These are phyloP conservation scores for Thunnus albacares DNA, from an alignment of 2,797 vertebrate species.

Conservation along the genomic window DNA sequence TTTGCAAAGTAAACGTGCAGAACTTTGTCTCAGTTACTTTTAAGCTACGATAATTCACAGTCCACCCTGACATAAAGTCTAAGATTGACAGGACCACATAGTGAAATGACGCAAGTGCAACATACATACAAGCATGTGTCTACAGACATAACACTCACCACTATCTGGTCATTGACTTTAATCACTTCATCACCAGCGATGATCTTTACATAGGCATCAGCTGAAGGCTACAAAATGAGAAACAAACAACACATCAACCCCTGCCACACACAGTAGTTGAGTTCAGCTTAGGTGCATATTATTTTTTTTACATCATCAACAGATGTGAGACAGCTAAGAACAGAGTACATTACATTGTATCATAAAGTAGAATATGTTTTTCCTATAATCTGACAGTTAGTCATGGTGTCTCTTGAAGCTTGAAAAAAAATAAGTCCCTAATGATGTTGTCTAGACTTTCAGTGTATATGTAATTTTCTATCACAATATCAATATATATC, in stretches of 20 bases:
- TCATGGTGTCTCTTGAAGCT: background rate
- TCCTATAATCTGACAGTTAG: background rate
- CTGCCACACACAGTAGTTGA: background rate
- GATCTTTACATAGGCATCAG: conserved; percentile 80
- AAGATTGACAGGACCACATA: background rate
- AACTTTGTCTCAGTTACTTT: background rate
- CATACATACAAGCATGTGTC: background rate
- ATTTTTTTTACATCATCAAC: background rate
- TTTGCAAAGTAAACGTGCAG: background rate
- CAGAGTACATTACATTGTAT: no score
- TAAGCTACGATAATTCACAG: background rate
- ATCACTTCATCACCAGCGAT: conserved; percentile 94
- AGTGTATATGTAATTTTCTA: background rate
- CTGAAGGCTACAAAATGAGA: conserved; percentile 79
- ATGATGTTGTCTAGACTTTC: background rate
- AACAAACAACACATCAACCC: background rate
- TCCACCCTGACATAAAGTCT: background rate
- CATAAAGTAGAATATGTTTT: no score
- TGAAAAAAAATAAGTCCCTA: background rate
- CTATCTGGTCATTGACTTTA: conserved; percentile 94
- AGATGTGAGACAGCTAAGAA: no score
- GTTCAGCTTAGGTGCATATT: background rate
- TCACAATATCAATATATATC: background rate
- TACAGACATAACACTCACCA: conserved; percentile 88
- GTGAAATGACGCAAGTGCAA: background rate